Evolutionary conservation across 2,888 invertebrate genomes (phyloP).

Genomic region (Hemaris fuciformis): DNA sequence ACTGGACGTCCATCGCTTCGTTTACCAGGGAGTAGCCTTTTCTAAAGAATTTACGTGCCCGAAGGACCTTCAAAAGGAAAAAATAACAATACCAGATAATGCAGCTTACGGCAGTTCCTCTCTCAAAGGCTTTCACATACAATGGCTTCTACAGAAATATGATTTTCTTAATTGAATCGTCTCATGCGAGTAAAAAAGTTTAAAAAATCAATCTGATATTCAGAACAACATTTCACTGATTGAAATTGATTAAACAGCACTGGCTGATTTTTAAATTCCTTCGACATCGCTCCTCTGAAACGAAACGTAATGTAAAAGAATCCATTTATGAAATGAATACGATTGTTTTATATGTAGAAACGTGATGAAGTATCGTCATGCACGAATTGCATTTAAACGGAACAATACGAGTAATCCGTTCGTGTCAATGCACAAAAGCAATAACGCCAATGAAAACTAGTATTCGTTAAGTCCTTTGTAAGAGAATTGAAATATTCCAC

Average conservation of each 20-base stretch:
- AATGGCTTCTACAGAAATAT: neutral
- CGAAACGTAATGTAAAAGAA: slow-evolving; percentile 16
- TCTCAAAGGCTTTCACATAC: neutral
- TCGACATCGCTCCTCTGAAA: slow-evolving; percentile 20
- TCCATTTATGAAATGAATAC: slow-evolving; percentile 8
- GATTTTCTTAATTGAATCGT: slow-evolving; percentile 21
- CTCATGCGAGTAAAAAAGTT: neutral
- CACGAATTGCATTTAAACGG: slow-evolving; percentile 49
- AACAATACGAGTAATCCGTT: slow-evolving; percentile 60
- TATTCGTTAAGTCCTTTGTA: slow-evolving; percentile 69
- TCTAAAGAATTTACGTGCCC: too few species aligned
- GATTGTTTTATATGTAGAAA: slow-evolving; percentile 37
- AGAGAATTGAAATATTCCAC: slow-evolving; percentile 41
- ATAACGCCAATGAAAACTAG: slow-evolving; percentile 68
- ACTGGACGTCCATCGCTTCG: too few species aligned
- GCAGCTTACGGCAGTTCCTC: too few species aligned
- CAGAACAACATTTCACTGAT: neutral
- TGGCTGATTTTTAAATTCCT: slow-evolving; percentile 19
- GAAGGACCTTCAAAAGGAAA: too few species aligned
- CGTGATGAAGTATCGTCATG: slow-evolving; percentile 45
- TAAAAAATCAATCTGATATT: neutral
- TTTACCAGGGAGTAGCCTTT: too few species aligned
- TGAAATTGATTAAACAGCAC: neutral
- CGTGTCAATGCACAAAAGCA: slow-evolving; percentile 69
- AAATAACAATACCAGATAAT: too few species aligned